phyloP scores from a whole-genome alignment of 2,797 vertebrate species.

The Myotis pilosus region DNA sequence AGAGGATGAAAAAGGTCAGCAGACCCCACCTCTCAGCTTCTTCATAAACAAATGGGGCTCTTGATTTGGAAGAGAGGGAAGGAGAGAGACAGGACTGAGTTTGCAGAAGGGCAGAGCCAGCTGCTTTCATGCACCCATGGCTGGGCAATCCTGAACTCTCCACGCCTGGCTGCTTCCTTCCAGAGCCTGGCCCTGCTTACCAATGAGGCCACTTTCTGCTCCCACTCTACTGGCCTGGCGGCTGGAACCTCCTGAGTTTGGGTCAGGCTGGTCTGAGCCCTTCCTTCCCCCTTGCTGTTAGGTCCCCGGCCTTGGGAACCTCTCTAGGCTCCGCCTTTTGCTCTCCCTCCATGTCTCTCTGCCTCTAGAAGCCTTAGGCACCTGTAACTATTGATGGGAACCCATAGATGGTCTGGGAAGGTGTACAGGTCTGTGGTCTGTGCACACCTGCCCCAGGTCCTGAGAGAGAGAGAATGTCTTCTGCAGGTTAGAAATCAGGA shows the following conservation, averaged over 20 bases:
- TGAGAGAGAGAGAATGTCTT: not conserved
- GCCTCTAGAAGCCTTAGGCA: not conserved
- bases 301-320: not conserved
- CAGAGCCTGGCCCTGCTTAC: not conserved
- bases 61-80: not conserved
- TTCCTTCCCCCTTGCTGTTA: not conserved
- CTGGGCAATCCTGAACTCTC: not conserved
- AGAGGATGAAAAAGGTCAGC: not conserved
- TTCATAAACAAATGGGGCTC: not conserved
- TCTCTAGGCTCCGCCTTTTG: not conserved
- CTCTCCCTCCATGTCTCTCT: not conserved
- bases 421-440: not conserved
- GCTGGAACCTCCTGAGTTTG: not conserved
- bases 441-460: not conserved
- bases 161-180: not conserved
- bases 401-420: not conserved
- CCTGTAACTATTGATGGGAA: not conserved
- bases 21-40: not conserved
- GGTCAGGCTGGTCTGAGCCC: not conserved
- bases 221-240: fast-evolving
- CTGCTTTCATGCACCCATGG: not conserved
- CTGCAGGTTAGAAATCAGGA: not conserved
- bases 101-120: not conserved
- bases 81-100: not conserved
- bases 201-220: not conserved